Conservation (phyloP, 1,140 invertebrate genomes). For the Lithobius niger region DNA sequence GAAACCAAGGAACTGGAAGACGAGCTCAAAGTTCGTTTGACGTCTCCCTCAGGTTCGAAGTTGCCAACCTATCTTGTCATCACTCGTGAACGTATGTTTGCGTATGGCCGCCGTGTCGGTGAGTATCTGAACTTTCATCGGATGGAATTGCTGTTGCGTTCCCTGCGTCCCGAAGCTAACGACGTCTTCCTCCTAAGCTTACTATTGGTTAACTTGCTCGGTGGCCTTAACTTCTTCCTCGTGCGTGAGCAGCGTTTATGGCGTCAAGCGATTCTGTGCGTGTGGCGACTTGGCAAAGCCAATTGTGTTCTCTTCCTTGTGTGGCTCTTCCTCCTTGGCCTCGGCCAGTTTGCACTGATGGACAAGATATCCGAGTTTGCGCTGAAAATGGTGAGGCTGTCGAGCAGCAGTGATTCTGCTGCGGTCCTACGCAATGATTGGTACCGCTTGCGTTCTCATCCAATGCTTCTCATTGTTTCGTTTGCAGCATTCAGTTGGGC, state of each 20-base stretch:
- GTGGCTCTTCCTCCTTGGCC: constrained; percentile 33
- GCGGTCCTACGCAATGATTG: constrained; percentile 26
- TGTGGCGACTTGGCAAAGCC: constrained; percentile 33
- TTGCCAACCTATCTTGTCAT: constrained; percentile 31
- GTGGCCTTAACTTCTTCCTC: constrained; percentile 33
- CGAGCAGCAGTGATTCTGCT: constrained; percentile 23
- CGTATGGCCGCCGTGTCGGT: constrained; percentile 31
- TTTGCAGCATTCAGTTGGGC: too few species aligned
- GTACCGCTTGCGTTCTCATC: constrained; percentile 18
- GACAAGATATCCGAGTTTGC: constrained; percentile 20
- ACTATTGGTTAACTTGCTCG: constrained; percentile 33
- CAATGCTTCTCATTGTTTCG: not conserved
- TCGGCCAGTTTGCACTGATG: constrained; percentile 31
- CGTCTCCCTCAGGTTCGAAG: constrained; percentile 10
- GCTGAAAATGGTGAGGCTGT: constrained; percentile 24
- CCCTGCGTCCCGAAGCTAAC: constrained; percentile 38
- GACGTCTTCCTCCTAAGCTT: constrained; percentile 38
- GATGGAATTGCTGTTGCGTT: constrained; percentile 35
- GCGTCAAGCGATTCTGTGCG: constrained; percentile 26
- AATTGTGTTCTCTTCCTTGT: constrained; percentile 34
- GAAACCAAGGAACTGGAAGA: constrained; percentile 19
- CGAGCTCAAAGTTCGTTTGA: constrained; percentile 10
- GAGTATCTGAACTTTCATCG: constrained; percentile 34
- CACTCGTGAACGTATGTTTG: constrained; percentile 31
- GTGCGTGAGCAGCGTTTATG: constrained; percentile 26